Evolutionary conservation across 2,888 invertebrate genomes (phyloP).

Genomic region (Nomada ferruginata): DNA sequence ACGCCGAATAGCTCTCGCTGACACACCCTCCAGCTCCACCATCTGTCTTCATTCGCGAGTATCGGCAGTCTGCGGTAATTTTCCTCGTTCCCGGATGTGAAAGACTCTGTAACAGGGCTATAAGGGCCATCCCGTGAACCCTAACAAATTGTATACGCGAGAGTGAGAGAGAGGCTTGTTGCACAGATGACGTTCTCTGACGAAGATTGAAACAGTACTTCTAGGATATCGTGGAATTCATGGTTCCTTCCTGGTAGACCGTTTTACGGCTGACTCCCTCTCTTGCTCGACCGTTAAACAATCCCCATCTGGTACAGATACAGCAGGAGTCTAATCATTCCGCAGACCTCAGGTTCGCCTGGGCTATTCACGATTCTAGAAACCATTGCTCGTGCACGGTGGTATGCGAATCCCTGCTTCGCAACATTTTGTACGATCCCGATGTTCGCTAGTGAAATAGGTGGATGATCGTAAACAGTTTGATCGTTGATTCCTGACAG

Average conservation of each 20-base stretch:
- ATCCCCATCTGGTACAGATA: not conserved
- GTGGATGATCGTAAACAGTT: not conserved
- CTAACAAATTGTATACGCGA: too few relatives aligned
- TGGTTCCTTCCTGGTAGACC: not conserved
- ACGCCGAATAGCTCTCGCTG: constrained; percentile 57
- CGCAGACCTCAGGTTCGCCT: constrained; percentile 61
- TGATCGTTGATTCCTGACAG: not conserved
- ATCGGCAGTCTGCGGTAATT: constrained; percentile 55
- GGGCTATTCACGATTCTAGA: too few relatives aligned
- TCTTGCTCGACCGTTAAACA: not conserved
- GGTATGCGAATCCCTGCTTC: too few relatives aligned
- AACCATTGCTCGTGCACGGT: too few relatives aligned
- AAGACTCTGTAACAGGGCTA: not conserved
- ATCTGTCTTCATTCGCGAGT: constrained; percentile 69
- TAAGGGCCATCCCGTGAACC: constrained; percentile 7
- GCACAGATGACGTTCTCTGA: constrained; percentile 36
- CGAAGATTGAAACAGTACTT: constrained; percentile 5
- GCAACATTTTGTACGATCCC: too few relatives aligned
- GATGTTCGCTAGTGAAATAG: not conserved
- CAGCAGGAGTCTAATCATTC: constrained; percentile 58
- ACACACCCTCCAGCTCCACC: constrained; percentile 53
- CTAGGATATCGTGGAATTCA: not conserved
- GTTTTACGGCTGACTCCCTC: not conserved
- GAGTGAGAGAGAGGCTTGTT: not conserved
- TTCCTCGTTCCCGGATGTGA: constrained; percentile 36